Evolutionary conservation across 2,797 vertebrate genomes (phyloP).

Genomic region (Sebastes paucispinis): DNA sequence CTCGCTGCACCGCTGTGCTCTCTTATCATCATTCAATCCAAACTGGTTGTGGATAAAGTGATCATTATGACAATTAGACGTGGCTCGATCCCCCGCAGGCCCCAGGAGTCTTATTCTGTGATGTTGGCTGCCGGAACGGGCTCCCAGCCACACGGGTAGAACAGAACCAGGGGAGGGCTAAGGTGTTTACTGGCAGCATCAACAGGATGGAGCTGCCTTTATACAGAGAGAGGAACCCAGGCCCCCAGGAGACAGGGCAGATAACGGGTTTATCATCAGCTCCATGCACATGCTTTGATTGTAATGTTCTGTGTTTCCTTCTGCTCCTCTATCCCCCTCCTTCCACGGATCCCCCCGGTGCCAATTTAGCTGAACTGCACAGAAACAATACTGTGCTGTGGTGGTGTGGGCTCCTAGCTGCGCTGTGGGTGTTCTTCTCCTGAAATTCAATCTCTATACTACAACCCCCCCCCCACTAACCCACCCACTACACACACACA

Average conservation of each 20-base stretch:
- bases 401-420: slow-evolving; percentile 62
- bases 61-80: slow-evolving; percentile 82
- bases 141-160: slow-evolving; percentile 53
- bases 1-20: slow-evolving; percentile 64
- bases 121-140: slow-evolving; percentile 58
- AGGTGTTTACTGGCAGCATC: slow-evolving; percentile 87
- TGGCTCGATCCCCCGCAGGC: slow-evolving; percentile 67
- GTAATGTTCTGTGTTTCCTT: slow-evolving; percentile 93
- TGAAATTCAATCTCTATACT: slow-evolving; percentile 74
- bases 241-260: slow-evolving; percentile 67
- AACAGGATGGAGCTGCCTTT: slow-evolving; percentile 86
- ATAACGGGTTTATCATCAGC: slow-evolving; percentile 89
- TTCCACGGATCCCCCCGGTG: slow-evolving; percentile 88
- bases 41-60: slow-evolving; percentile 79
- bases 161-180: slow-evolving; percentile 69
- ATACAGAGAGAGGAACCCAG: slow-evolving; percentile 83
- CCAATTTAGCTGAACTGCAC: slow-evolving; percentile 94
- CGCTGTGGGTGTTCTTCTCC: slow-evolving; percentile 83
- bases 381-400: slow-evolving; percentile 93
- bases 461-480: not conserved
- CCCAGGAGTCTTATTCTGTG: slow-evolving; percentile 80
- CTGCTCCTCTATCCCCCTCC: slow-evolving; percentile 75
- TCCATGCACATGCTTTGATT: slow-evolving; percentile 87
- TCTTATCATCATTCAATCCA: slow-evolving; percentile 78
- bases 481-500: slow-evolving; percentile 1